These are phyloP conservation scores for Halisarca cf. caerulea DNA, from an alignment of 37 sponge, comb jelly and placozoan genomes.

Conservation along the genomic window DNA sequence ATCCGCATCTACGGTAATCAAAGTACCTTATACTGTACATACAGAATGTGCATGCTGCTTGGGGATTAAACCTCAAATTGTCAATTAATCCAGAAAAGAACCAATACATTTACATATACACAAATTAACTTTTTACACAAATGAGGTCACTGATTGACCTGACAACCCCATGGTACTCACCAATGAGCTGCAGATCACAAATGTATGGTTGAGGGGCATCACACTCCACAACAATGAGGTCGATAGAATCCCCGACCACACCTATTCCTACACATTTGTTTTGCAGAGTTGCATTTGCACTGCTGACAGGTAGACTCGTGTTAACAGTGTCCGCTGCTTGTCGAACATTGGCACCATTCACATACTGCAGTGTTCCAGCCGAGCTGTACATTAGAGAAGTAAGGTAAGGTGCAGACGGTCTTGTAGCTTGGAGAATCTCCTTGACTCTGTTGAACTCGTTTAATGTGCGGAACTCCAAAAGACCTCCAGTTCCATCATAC, in stretches of 20 bases:
- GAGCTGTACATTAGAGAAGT: not conserved
- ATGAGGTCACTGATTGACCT: too few species aligned
- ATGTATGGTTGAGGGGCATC: not conserved
- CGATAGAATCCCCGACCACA: not conserved
- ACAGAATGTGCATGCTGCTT: too few species aligned
- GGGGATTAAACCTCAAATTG: too few species aligned
- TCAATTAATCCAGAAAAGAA: too few species aligned
- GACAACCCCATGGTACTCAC: too few species aligned
- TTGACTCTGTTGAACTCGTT: not conserved
- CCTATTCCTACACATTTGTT: slow-evolving; percentile 1
- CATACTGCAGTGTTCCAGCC: not conserved
- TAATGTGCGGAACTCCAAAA: not conserved
- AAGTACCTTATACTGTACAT: too few species aligned
- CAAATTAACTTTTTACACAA: too few species aligned
- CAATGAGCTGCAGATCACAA: not conserved
- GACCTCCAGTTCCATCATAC: not conserved
- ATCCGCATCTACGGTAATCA: too few species aligned
- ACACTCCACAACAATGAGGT: not conserved
- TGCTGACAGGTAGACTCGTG: not conserved
- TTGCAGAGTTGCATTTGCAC: not conserved
- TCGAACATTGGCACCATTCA: not conserved
- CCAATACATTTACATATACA: too few species aligned
- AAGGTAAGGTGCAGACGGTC: not conserved
- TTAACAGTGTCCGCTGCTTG: not conserved
- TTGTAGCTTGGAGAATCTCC: not conserved